Base-by-base conservation (phyloP, 2,113 vertebrate genomes). In the Podarcis muralis region DNA sequence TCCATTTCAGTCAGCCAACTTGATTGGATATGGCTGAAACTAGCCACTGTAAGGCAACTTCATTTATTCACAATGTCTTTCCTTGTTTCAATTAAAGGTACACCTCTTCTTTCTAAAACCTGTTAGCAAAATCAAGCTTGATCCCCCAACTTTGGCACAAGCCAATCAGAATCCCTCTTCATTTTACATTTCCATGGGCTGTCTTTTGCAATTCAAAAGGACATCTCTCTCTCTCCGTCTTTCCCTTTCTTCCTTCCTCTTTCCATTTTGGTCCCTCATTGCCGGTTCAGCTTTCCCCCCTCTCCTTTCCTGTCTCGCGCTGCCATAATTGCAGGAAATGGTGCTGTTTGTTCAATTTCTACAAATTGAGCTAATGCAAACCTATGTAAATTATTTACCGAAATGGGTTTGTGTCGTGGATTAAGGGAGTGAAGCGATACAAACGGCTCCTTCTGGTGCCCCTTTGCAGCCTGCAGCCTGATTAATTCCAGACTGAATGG, bases 291-390 rank as follows among this genome's bases (percentile, higher is more conserved):
- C 40, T 89, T 92, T 75, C 53, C 91, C 25, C 6, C 25, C 25
- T 43, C 1, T 23, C 13, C 23, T 43, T 11, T 74, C 32, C 16
- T 71, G 87, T 96, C 89, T 90, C 91, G 78, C 88, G 88, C 78
- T 81, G 89, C 9, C 27, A 91, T 90, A 87, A 92, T 82, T 94
- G 83, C 78, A 95, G 90, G 95, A 96, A 96, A 94, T 93, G 88
- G 89, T 77, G 85, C 68, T 90, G 81, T 90, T 87, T 95, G 92
- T 93, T 96, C 95, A 94, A 84, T 93, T 94, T 96, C 94, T 93
- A 27, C 53, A 96, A 96, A 94, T 93, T 87, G 92, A 90, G 79
- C 12, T 90, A 95, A 95, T 93, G 86, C 86, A 96, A 88, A 94
- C 69, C 81, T 91, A 32, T 91, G 75, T 90, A 95, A 96, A 90